Base-by-base conservation (phyloP, 2,113 vertebrate species). In the Stercorarius parasiticus region DNA sequence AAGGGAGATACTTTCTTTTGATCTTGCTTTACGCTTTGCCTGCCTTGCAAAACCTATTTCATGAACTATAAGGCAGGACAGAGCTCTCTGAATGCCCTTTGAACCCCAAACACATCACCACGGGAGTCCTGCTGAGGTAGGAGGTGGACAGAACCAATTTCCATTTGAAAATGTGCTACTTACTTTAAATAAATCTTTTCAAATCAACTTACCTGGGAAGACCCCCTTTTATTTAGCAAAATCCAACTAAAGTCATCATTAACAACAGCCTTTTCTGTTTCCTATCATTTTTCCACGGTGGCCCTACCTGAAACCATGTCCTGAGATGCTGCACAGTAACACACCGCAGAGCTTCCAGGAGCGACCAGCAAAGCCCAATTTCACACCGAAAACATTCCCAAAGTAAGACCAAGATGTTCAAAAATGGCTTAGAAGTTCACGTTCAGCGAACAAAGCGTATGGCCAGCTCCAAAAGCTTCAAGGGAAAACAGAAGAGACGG, bases 381-480 rank as follows among this genome's bases (percentile, higher is more conserved):
- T 64, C 83, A 72, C 15, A 12, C 30, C 1, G 1, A 64, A 56
- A 71, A 30, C 30, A n/a, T 45, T n/a, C 53, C 25, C 53, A 26
- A 3, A 2, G 0, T 47, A 32, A 73, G 55, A 27, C 11, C 74
- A 55, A 69, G 25, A 43, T 10, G 15, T 29, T 58, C 1, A 27
- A 42, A 66, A 71, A 45, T 3, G 15, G 9, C 38, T 79, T 15
- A 59, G 40, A 53, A 38, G 40, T 56, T 71, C 42, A 15, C 1
- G 0, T 34, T 38, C 36, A 11, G 34, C 9, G 20, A 85, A n/a
- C 18, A 43, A 67, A 50, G 43, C 0, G 0, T 18, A 43, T 11
- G 17, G 59, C 7, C 42, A 32, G 13, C 58, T 71, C 62, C 56
- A 45, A 50, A 67, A 70, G 16, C 56, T 61, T 42, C 10, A 19